Percentiles rank a stretch among this genome's conserved stretches.
Conservation (phyloP, 2,113 vertebrate species). For the Martes martes region DNA sequence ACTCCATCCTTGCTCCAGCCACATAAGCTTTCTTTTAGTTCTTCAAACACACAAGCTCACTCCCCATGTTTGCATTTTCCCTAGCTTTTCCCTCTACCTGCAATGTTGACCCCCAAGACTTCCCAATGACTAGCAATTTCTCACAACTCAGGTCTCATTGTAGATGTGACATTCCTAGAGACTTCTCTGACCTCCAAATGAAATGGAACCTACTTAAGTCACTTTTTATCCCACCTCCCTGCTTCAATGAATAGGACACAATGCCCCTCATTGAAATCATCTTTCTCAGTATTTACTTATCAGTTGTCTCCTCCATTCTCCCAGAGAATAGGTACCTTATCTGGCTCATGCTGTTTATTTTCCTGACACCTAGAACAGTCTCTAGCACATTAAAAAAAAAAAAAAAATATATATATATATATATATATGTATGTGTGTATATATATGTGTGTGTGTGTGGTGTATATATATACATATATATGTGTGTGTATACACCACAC, state of each 20-base stretch:
- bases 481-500: rapidly evolving
- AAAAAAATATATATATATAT: not conserved
- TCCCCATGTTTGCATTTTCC: not conserved
- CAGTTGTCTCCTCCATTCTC: not conserved
- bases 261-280: not conserved
- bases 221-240: not conserved
- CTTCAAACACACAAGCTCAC: not conserved
- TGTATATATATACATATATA: not conserved
- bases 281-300: not conserved
- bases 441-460: too few relatives aligned
- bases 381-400: not conserved
- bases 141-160: not conserved
- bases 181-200: not conserved
- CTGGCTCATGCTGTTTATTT: not conserved
- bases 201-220: not conserved
- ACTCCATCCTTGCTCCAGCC: not conserved
- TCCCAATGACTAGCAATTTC: not conserved
- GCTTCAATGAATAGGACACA: not conserved
- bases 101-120: not conserved
- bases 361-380: not conserved
- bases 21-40: not conserved
- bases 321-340: not conserved
- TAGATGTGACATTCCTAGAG: not conserved
- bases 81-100: not conserved
- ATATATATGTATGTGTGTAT: too few relatives aligned